phyloP scores from a whole-genome alignment of 2,888 invertebrate species.

The Drepanosiphum platanoidis region DNA sequence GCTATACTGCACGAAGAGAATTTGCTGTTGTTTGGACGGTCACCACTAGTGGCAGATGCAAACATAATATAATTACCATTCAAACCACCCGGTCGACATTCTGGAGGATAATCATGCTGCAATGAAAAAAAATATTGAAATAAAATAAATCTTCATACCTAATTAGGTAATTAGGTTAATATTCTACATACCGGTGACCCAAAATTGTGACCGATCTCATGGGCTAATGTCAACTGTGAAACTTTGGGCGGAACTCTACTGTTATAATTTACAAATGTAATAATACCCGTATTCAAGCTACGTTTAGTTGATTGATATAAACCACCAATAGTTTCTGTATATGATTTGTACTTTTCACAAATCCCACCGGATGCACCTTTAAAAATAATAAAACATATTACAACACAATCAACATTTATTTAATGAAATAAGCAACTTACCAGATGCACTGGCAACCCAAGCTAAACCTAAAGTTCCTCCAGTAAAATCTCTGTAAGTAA shows the following conservation, averaged over 20 bases:
- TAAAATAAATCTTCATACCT: too few relatives aligned
- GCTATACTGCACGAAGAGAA: constrained; percentile 95
- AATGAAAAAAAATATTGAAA: constrained; percentile 34
- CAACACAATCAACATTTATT: background rate
- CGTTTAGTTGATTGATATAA: constrained; percentile 93
- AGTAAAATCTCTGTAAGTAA: constrained; percentile 97
- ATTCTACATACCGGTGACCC: constrained; percentile 86
- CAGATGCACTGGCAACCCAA: constrained; percentile 83
- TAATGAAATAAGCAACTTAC: constrained; percentile 51
- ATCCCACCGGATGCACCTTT: constrained; percentile 96
- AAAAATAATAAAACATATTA: constrained; percentile 41
- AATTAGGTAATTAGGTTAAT: constrained; percentile 21
- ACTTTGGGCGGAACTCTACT: constrained; percentile 96
- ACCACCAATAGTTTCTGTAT: constrained; percentile 94
- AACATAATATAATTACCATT: constrained; percentile 99
- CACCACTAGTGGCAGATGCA: constrained; percentile 97
- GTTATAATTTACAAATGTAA: constrained; percentile 98
- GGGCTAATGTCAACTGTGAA: constrained; percentile 95
- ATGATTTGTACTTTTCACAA: constrained; percentile 97
- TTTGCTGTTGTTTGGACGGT: constrained; percentile 96
- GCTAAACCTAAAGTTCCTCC: constrained; percentile 98
- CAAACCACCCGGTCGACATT: constrained; percentile 89
- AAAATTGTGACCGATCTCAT: constrained; percentile 99
- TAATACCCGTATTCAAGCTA: constrained; percentile 97
- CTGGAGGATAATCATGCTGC: constrained; percentile 92